Evolutionary conservation across 2,888 invertebrate genomes (phyloP).

Genomic region (Choristoneura rosaceana): DNA sequence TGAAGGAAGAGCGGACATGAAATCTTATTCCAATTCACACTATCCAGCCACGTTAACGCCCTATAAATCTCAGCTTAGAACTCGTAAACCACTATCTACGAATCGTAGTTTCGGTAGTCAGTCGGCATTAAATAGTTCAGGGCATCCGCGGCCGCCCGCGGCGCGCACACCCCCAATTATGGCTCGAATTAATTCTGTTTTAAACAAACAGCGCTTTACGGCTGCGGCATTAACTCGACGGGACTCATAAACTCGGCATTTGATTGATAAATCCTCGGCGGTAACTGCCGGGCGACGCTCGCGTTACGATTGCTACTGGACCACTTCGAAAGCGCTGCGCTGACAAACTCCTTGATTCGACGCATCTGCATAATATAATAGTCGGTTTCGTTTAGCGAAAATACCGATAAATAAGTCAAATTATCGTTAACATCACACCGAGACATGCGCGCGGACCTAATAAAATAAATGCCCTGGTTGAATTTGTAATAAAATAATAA

Average conservation of each 20-base stretch:
- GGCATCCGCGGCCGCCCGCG: constrained; percentile 73
- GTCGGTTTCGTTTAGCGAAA: constrained; percentile 33
- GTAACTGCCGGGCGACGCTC: constrained; percentile 54
- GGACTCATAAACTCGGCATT: constrained; percentile 68
- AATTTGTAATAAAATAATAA: constrained; percentile 25
- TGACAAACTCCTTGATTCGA: constrained; percentile 34
- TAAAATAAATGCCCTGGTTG: constrained; percentile 16
- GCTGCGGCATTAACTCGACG: constrained; percentile 61
- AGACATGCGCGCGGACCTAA: constrained; percentile 15
- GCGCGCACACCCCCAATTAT: constrained; percentile 67
- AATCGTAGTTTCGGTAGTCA: constrained; percentile 40
- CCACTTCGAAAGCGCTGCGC: constrained; percentile 54
- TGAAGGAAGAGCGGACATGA: background rate
- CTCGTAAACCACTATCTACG: constrained; percentile 35
- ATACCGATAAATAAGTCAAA: constrained; percentile 37
- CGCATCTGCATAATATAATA: constrained; percentile 42
- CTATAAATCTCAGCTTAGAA: constrained; percentile 29
- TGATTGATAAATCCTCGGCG: constrained; percentile 68
- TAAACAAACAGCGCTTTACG: constrained; percentile 61
- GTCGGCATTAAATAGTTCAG: constrained; percentile 61
- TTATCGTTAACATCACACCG: constrained; percentile 39
- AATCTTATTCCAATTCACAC: constrained; percentile 3
- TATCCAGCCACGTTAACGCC: constrained; percentile 15
- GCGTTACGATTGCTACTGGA: constrained; percentile 60
- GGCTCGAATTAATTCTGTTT: constrained; percentile 58